Conservation (phyloP, 1,140 invertebrate genomes). For the Ips nitidus region DNA sequence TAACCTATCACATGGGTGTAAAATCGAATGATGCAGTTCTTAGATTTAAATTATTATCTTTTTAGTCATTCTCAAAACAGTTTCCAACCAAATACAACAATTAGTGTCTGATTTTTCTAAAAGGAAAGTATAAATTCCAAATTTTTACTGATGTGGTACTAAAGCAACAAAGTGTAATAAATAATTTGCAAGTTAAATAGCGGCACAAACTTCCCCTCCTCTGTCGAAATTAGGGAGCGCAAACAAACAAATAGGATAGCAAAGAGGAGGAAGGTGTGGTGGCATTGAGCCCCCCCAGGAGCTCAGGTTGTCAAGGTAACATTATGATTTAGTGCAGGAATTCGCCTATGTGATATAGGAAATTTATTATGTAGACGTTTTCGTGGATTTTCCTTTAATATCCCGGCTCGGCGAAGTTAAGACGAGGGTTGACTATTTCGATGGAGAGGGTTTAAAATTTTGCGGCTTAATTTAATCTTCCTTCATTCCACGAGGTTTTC, state of each 20-base stretch:
- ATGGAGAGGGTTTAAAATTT: slow-evolving; percentile 1
- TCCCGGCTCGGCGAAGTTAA: slow-evolving; percentile 7
- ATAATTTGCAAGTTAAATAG: slow-evolving; percentile 15
- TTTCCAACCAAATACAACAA: too few relatives aligned
- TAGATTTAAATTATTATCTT: too few relatives aligned
- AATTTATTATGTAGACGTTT: slow-evolving; percentile 29
- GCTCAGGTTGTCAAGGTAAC: slow-evolving; percentile 22
- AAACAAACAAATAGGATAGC: slow-evolving; percentile 29
- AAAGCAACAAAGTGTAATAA: slow-evolving; percentile 6
- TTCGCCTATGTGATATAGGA: slow-evolving; percentile 29
- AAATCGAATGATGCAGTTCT: too few relatives aligned
- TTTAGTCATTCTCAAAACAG: too few relatives aligned
- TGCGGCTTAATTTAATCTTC: background rate
- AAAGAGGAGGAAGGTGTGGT: background rate
- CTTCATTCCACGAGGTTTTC: too few relatives aligned
- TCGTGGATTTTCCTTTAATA: slow-evolving; percentile 11
- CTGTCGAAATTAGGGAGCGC: slow-evolving; percentile 20
- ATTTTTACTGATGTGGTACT: background rate
- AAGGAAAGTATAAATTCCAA: too few relatives aligned
- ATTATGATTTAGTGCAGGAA: slow-evolving; percentile 28
- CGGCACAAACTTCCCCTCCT: background rate
- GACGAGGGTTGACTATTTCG: slow-evolving; percentile 11
- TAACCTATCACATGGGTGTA: too few relatives aligned
- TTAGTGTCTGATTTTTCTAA: too few relatives aligned
- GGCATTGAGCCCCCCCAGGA: slow-evolving; percentile 9